Evolutionary conservation across 2,113 vertebrate species (phyloP), one percentile per base, ranked within the genome.

Genomic region (Isichthys henryi): DNA sequence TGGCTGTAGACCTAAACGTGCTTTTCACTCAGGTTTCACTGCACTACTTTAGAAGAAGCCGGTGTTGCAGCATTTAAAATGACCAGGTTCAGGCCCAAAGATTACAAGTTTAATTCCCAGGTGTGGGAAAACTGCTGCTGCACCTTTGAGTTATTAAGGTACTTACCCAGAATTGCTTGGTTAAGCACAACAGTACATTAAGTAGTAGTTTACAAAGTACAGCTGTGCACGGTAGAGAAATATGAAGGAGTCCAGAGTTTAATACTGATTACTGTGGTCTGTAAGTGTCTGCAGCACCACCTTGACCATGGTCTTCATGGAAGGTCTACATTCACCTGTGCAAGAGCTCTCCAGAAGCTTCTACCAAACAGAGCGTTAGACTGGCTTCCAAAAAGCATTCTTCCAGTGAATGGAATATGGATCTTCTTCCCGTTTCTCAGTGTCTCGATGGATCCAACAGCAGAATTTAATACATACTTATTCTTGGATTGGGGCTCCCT

Each of bases 121-220:
- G 45, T 23, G 31, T 77, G 74, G 7, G 82, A 19, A 84, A 84
- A 84, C 45, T 84, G n/a, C 43, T 7, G 82, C 19, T 84, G 23
- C 48, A 84, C 82, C 21, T 84, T 84, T 84, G 82, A 84, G 39
- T 84, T 45, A 84, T 84, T 45, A 48, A 48, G 82, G 82, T 84
- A 48, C 82, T 84, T 84, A 84, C 21, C 23, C 82, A 84, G 19
- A 84, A 48, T 84, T 84, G 82, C 82, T 84, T 84, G 45, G 82
- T 45, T 48, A 84, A 84, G 45, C 82, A 48, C 39, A 48, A 46
- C 46, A 35, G 45, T 84, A 45, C 82, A 84, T 46, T 23, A 83
- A 83, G 48, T 83, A 83, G 80, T 46, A 45, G 45, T 23, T 83
- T 83, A 82, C 77, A 83, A 83, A 83, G 39, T 83, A 23, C 39